These are phyloP conservation scores for Pogonomyrmex barbatus DNA, from an alignment of 1,140 invertebrate genomes.

Conservation along the genomic window DNA sequence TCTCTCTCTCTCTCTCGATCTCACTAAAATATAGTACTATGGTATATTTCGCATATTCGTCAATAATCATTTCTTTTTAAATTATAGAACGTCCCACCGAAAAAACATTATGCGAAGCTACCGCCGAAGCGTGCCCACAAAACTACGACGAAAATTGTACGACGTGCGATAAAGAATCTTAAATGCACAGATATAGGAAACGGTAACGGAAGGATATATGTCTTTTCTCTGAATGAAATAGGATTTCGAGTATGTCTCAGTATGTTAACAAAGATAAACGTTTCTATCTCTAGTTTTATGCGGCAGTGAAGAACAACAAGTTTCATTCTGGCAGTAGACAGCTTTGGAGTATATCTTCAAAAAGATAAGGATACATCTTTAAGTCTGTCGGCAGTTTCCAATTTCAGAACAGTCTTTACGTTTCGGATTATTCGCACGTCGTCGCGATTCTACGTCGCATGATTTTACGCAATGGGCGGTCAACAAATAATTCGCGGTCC, in stretches of 20 bases:
- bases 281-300: background rate
- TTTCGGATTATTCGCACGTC: background rate
- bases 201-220: background rate
- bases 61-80: conserved; percentile 56
- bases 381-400: conserved; percentile 23
- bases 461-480: background rate
- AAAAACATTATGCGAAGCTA: conserved; percentile 16
- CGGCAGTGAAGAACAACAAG: background rate
- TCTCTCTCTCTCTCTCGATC: background rate
- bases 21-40: conserved; percentile 77
- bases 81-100: conserved; percentile 11
- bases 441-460: conserved; percentile 28
- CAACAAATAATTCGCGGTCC: conserved; percentile 24
- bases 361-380: background rate
- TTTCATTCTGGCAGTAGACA: conserved; percentile 31
- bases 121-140: background rate
- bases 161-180: background rate
- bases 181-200: conserved; percentile 20
- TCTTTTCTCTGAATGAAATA: background rate
- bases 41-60: conserved; percentile 66
- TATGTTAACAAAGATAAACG: background rate
- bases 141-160: conserved; percentile 43
- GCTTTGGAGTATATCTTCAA: conserved; percentile 26
- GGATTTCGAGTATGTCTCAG: background rate
- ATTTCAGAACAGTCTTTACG: conserved; percentile 39